Conservation (phyloP, 1,140 invertebrate species). For the Drosophila pandora region DNA sequence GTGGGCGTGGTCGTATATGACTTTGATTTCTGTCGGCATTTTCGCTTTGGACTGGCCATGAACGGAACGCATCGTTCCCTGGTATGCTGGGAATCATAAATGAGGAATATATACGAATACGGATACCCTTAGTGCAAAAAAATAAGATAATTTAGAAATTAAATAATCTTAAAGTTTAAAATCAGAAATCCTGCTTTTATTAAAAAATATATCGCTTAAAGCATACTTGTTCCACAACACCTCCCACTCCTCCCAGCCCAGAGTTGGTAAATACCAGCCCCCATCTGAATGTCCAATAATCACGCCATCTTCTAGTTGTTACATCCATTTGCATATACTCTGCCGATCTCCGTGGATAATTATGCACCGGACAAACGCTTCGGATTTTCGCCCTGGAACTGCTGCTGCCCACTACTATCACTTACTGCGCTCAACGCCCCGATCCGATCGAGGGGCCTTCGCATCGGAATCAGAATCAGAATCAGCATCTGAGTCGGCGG, state of each 20-base stretch:
- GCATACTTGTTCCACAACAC: too few relatives aligned
- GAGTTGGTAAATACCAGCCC: not conserved
- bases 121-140: not conserved
- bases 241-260: too few relatives aligned
- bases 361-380: conserved; percentile 40
- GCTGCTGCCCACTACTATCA: conserved; percentile 68
- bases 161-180: too few relatives aligned
- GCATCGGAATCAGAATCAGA: conserved; percentile 3
- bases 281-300: conserved; percentile 28
- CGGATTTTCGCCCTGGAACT: conserved; percentile 20
- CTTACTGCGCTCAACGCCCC: conserved; percentile 77
- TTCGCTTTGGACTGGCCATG: conserved; percentile 54
- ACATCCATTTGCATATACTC: conserved; percentile 44
- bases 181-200: too few relatives aligned
- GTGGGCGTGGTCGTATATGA: conserved; percentile 73
- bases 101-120: not conserved
- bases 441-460: conserved; percentile 41
- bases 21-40: conserved; percentile 81
- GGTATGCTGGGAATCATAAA: not conserved
- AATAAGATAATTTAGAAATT: not conserved
- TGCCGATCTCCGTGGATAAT: conserved; percentile 48
- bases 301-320: conserved; percentile 55
- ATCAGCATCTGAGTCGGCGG: conserved; percentile 16
- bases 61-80: conserved; percentile 21
- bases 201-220: too few relatives aligned